Base-by-base conservation (phyloP, 2,797 vertebrate genomes). In the Lophius americanus region DNA sequence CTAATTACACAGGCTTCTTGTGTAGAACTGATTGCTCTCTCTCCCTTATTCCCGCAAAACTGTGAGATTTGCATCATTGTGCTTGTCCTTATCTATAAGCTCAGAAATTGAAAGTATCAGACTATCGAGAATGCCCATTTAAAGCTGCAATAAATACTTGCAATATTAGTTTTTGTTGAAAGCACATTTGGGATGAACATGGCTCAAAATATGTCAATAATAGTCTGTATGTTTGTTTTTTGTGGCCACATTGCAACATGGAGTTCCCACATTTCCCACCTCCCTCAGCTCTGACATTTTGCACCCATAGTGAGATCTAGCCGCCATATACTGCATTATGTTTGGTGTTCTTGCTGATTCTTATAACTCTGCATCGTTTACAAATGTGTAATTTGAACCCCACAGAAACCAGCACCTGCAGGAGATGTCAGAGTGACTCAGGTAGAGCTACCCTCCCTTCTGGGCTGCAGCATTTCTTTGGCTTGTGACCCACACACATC, bases 371-470 rank as follows among this genome's bases (percentile, higher is more conserved):
- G 72, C 85, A 90, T 87, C 90, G 64, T 93, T 91, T 90, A 89
- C 93, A 94, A 94, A 92, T 94, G 92, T 95, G 93, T 83, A 94
- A 94, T 94, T 95, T 94, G 92, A 95, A 94, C 94, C 94, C 93
- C 90, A 95, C 94, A 95, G 94, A 95, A 93, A 95, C 94, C 94
- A 94, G 88, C 94, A 94, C 91, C 94, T 95, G 94, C 94, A 95
- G 94, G 94, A 93, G 94, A 94, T 95, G 94, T 94, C 94, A 94
- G 89, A 95, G 92, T 95, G 94, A 95, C 89, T 93, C 94, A 95
- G 94, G 94, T 95, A 94, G 91, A 91, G 83, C 85, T 87, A 83
- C 80, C 88, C 85, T 89, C 92, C 90, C 89, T 92, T 93, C 89
- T 91, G 92, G 92, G 94, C 93, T 94, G 88, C 93, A 90, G 90